Conservation (phyloP, 2,113 vertebrate genomes). For the Poeciliopsis retropinna region DNA sequence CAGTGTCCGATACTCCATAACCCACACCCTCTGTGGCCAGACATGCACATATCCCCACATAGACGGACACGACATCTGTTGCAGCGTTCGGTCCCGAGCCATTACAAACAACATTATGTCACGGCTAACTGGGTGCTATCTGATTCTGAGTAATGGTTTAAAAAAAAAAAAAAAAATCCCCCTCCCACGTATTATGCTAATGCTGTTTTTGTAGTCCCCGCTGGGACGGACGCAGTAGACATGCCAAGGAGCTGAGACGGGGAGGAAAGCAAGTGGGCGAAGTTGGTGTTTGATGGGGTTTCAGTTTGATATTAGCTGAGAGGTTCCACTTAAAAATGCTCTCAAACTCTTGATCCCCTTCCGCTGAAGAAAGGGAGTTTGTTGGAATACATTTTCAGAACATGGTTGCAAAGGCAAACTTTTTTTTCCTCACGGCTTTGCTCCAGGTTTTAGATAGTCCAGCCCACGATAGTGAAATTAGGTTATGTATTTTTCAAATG, state of each 20-base stretch:
- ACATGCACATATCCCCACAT: constrained; percentile 35
- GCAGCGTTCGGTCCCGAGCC: constrained; percentile 50
- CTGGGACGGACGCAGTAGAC: constrained; percentile 50
- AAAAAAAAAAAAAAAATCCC: no score
- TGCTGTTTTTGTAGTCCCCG: constrained; percentile 64
- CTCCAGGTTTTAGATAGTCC: no score
- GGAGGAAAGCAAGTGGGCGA: constrained; percentile 60
- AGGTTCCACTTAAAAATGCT: constrained; percentile 28
- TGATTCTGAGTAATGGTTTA: constrained; percentile 67
- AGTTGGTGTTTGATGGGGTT: constrained; percentile 29
- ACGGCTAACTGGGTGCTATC: constrained; percentile 64
- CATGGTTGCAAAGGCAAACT: no score
- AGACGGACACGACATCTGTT: constrained; percentile 44
- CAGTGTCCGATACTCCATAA: constrained; percentile 21
- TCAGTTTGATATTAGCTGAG: constrained; percentile 40
- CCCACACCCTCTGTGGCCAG: constrained; percentile 44
- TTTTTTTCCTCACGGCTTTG: no score
- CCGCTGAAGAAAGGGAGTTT: no score
- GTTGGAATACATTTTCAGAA: no score
- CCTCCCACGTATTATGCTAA: constrained; percentile 69
- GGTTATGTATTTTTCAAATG: no score
- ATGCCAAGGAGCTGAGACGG: constrained; percentile 59
- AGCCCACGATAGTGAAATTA: no score
- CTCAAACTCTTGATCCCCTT: no score
- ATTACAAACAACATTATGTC: constrained; percentile 74